Conservation (phyloP, 1,140 invertebrate genomes). For the Saccostrea cuccullata region DNA sequence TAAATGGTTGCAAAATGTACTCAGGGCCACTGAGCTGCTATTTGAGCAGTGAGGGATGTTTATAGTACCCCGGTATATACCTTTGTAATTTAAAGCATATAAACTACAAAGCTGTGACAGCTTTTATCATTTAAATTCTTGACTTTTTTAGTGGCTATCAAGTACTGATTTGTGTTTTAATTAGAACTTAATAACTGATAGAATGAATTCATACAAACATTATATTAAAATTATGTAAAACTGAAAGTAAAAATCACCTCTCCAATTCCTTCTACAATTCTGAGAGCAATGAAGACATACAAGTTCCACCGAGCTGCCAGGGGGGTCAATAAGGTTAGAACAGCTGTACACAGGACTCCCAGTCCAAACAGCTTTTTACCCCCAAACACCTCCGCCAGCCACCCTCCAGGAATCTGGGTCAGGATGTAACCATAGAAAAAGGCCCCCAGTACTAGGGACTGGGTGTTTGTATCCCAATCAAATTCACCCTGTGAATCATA, state of each 20-base stretch:
- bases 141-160: no score
- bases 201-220: not conserved
- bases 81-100: no score
- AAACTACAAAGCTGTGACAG: no score
- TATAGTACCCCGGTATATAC: no score
- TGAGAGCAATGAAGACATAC: slow-evolving; percentile 85
- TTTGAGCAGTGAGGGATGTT: no score
- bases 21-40: no score
- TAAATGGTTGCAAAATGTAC: no score
- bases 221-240: no score
- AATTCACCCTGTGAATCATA: slow-evolving; percentile 69
- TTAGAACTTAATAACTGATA: no score
- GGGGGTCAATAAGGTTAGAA: slow-evolving; percentile 90
- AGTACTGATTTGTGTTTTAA: no score
- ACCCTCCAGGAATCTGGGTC: slow-evolving; percentile 84
- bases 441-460: slow-evolving; percentile 74
- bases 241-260: slow-evolving; percentile 84
- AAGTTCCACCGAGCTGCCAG: slow-evolving; percentile 84
- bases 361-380: slow-evolving; percentile 89
- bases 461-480: slow-evolving; percentile 73
- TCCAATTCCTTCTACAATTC: slow-evolving; percentile 93
- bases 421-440: slow-evolving; percentile 78
- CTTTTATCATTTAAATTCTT: no score
- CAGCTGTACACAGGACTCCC: slow-evolving; percentile 88
- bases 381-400: slow-evolving; percentile 88